phyloP scores from a whole-genome alignment of 2,113 vertebrate genomes.

The Daboia siamensis region DNA sequence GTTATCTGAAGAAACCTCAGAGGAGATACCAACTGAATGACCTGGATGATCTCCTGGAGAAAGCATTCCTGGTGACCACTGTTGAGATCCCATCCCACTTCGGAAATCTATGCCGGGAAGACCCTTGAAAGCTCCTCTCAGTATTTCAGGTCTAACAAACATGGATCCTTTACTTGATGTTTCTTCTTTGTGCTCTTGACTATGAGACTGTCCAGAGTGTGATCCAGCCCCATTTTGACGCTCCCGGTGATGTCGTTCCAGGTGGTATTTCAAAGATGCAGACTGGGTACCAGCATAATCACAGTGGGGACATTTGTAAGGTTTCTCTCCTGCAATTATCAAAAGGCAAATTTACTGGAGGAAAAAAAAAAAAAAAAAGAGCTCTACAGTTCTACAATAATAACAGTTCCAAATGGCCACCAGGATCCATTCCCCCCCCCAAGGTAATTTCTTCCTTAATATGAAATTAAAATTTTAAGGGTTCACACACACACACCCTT shows the following conservation, averaged over 20 bases:
- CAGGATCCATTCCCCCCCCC: slow-evolving; percentile 42
- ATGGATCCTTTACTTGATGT: slow-evolving; percentile 76
- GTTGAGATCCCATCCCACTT: slow-evolving; percentile 83
- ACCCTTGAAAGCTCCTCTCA: slow-evolving; percentile 91
- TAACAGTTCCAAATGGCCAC: slow-evolving; percentile 36
- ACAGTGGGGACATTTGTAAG: slow-evolving; percentile 97
- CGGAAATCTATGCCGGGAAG: slow-evolving; percentile 90
- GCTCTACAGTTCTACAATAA: slow-evolving; percentile 53
- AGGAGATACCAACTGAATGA: slow-evolving; percentile 70
- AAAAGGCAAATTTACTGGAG: slow-evolving; percentile 47
- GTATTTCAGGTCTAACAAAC: slow-evolving; percentile 91
- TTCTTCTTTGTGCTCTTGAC: slow-evolving; percentile 88
- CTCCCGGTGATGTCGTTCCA: slow-evolving; percentile 94
- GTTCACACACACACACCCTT: slow-evolving; percentile 56
- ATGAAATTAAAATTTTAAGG: slow-evolving; percentile 64
- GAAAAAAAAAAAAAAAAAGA: neutral
- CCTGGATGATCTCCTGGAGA: slow-evolving; percentile 81
- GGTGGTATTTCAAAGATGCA: slow-evolving; percentile 95
- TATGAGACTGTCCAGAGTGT: slow-evolving; percentile 75
- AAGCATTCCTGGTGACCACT: slow-evolving; percentile 85
- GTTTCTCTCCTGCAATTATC: slow-evolving; percentile 87
- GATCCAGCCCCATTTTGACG: slow-evolving; percentile 87
- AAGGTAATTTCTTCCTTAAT: slow-evolving; percentile 56
- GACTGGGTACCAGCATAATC: slow-evolving; percentile 98
- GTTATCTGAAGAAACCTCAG: slow-evolving; percentile 75